Base-by-base conservation (phyloP, 2,888 invertebrate species). In the Meteorus colon region DNA sequence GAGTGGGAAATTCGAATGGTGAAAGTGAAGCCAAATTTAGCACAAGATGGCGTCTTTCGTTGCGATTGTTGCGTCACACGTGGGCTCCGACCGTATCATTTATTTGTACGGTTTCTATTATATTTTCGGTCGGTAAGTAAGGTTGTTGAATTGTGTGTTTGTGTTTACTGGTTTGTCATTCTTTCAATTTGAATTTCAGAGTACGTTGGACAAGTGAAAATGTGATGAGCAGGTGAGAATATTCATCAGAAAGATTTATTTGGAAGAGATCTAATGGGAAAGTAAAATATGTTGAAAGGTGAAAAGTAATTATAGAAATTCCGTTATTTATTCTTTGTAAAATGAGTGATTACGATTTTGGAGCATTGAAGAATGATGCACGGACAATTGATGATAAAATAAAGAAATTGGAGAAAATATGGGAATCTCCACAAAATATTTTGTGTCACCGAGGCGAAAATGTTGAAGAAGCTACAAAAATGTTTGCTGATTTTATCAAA, bases 341-440 rank as follows among this genome's bases (percentile, higher is more conserved):
- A 55, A 55, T 55, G 55, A 6, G n/a, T 4, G 55, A 55, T 19
- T 8, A 19, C 19, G 6, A 2, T 55, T 55, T 55, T 55, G 55
- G 10, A 24, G 10, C n/a, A 10, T 55, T 55, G 10, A 55, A 55
- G n/a, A 19, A 19, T 19, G 19, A 19, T 19, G 55, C 55, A 24
- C 41, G 24, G 0, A n/a, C 2, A 10, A 69, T 78, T 27, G 79
- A 79, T 27, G 10, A 51, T 19, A 66, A 70, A 10, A 73, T 69
- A 37, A 29, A 75, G 48, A 55, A 75, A 55, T 67, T 79, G 45
- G 74, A 73, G 10, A 76, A 76, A 73, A 76, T 63, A 4, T 78
- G 76, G 76, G 70, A 70, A 37, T 62, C 66, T 34, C 79, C 79
- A 31, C 74, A 75, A 29, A 29, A 29, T 41, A 37, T 78, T 0